These are phyloP conservation scores for Spatulosminthurus flaviceps DNA, from an alignment of 2,888 invertebrate species.

Conservation along the genomic window DNA sequence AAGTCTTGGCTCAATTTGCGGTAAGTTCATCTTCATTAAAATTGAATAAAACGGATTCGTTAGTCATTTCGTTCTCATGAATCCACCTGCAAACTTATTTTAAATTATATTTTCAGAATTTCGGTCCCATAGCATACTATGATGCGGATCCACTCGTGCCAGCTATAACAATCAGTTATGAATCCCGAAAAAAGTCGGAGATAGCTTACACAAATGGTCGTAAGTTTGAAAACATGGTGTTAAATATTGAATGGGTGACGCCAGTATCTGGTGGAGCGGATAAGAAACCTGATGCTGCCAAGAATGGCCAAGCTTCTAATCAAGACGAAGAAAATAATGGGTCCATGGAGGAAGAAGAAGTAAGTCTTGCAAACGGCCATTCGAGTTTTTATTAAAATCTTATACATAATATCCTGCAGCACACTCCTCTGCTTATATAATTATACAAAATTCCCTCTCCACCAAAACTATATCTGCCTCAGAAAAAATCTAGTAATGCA, in stretches of 20 bases:
- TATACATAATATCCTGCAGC: not conserved
- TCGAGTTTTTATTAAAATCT: not conserved
- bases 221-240: slow-evolving; percentile 74
- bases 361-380: slow-evolving; percentile 61
- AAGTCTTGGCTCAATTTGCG: slow-evolving; percentile 82
- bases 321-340: slow-evolving; percentile 67
- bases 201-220: slow-evolving; percentile 79
- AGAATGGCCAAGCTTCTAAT: slow-evolving; percentile 43
- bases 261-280: slow-evolving; percentile 41
- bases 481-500: not conserved
- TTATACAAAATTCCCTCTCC: not conserved
- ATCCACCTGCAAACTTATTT: slow-evolving; percentile 15
- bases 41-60: not conserved
- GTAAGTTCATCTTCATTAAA: slow-evolving; percentile 71
- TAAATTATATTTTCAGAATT: slow-evolving; percentile 72
- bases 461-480: not conserved
- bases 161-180: slow-evolving; percentile 79
- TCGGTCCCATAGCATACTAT: slow-evolving; percentile 86
- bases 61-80: not conserved
- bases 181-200: slow-evolving; percentile 81
- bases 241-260: slow-evolving; percentile 68
- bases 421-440: not conserved
- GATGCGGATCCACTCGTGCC: slow-evolving; percentile 79
- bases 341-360: slow-evolving; percentile 67
- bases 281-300: slow-evolving; percentile 35